Base-by-base conservation (phyloP, 2,113 vertebrate genomes). In the Syngnathus floridae region DNA sequence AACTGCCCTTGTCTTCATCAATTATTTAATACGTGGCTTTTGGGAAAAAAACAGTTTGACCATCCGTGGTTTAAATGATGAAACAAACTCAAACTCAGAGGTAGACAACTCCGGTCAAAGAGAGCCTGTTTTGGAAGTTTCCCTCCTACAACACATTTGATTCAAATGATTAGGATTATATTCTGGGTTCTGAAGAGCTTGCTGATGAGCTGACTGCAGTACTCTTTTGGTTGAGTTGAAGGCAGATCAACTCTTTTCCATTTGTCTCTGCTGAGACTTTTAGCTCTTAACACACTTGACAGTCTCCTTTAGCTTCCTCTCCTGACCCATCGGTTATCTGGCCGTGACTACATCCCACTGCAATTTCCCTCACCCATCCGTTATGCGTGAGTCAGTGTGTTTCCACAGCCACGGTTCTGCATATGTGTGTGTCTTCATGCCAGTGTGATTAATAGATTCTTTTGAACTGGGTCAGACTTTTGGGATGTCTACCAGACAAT, bases 371-470 rank as follows among this genome's bases (percentile, higher is more conserved):
- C 41, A 45, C 21, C 26, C 43, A 64, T 66, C 64, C 31, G 62
- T 57, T 63, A 45, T 77, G 17, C 54, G 65, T 57, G 40, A 66
- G 55, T 66, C 41, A 16, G 65, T 51, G 64, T 70, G 65, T 74
- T 36, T 66, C 14, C 41, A 37, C 9, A 5, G 45, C 43, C 16
- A 21, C 38, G 43, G 59, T 65, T 56, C 60, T 48, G 13, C 69
- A 69, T 64, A 26, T 46, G 48, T 43, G 54, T 12, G 60, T 61
- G 61, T 72, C 63, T 62, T 67, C 61, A 55, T 83, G 77, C 79
- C 79, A 81, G 35, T 14, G 36, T 90, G 87, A 91, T 91, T 86
- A 87, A 90, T 89, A 72, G 82, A 71, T 69, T 68, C 78, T 81
- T 83, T 86, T 87, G 78, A 88, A 82, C 78, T 73, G 49, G 82